phyloP scores from a whole-genome alignment of 2,113 vertebrate species.

The Centropristis striata region DNA sequence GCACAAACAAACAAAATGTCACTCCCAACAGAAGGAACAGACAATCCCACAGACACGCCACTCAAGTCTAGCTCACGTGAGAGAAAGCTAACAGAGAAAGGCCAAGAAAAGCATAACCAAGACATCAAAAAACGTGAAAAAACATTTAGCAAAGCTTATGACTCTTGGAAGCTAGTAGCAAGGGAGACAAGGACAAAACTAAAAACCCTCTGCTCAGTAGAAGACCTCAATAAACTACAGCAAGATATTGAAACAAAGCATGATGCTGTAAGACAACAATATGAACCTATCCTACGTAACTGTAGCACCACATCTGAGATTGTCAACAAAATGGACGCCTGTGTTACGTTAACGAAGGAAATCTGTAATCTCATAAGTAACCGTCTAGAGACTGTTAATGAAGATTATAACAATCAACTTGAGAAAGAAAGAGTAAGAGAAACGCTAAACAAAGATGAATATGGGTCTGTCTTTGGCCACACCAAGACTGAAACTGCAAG shows the following conservation, averaged over 20 bases:
- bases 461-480: slow-evolving; percentile 55
- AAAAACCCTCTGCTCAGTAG: slow-evolving; percentile 44
- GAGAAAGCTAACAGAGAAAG: too few species aligned
- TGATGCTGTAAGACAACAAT: neutral
- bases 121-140: slow-evolving; percentile 27
- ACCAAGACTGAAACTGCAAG: slow-evolving; percentile 42
- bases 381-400: slow-evolving; percentile 30
- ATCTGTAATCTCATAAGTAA: slow-evolving; percentile 32
- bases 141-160: slow-evolving; percentile 34
- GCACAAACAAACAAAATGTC: too few species aligned
- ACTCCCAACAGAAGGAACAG: too few species aligned
- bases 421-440: slow-evolving; percentile 50
- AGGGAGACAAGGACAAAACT: slow-evolving; percentile 34
- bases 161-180: slow-evolving; percentile 46
- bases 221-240: slow-evolving; percentile 44
- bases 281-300: slow-evolving; percentile 51
- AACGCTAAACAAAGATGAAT: slow-evolving; percentile 51
- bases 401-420: slow-evolving; percentile 23
- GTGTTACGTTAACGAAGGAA: slow-evolving; percentile 37
- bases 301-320: slow-evolving; percentile 32
- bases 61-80: too few species aligned
- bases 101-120: too few species aligned
- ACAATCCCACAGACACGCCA: too few species aligned
- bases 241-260: slow-evolving; percentile 23
- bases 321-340: slow-evolving; percentile 51